Evolutionary conservation across 2,113 vertebrate genomes (phyloP).

Genomic region (Corythaeola cristata): DNA sequence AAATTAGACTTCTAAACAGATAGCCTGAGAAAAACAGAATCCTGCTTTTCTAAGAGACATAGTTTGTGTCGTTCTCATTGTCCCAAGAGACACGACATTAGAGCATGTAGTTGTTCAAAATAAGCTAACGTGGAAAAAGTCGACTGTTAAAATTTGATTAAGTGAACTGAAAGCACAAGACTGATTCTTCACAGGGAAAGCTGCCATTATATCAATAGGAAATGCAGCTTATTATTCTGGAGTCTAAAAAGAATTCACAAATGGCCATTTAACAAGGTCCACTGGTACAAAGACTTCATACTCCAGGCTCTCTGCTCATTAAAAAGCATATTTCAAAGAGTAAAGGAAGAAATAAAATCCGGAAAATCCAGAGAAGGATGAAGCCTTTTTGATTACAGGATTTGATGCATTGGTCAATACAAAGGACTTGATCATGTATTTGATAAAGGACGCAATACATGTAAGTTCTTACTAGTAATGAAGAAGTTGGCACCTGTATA

Average conservation of each 20-base stretch:
- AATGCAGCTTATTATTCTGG: not conserved
- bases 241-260: not conserved
- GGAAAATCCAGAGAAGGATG: not conserved
- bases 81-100: not conserved
- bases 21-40: not conserved
- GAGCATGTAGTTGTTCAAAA: not conserved
- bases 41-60: not conserved
- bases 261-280: not conserved
- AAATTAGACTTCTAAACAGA: not conserved
- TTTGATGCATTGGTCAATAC: not conserved
- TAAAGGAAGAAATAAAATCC: not conserved
- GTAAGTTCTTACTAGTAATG: not conserved
- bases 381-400: not conserved
- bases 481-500: not conserved
- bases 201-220: not conserved
- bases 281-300: not conserved
- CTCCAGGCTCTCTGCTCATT: not conserved
- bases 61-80: not conserved
- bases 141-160: not conserved
- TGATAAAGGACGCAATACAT: not conserved
- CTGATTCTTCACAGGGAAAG: not conserved
- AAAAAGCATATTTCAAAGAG: not conserved
- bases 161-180: not conserved
- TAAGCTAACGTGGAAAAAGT: not conserved
- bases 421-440: not conserved